Percentiles rank a stretch among this genome's conserved stretches.
Conservation (phyloP, 1,140 invertebrate genomes). For the Solen grandis region DNA sequence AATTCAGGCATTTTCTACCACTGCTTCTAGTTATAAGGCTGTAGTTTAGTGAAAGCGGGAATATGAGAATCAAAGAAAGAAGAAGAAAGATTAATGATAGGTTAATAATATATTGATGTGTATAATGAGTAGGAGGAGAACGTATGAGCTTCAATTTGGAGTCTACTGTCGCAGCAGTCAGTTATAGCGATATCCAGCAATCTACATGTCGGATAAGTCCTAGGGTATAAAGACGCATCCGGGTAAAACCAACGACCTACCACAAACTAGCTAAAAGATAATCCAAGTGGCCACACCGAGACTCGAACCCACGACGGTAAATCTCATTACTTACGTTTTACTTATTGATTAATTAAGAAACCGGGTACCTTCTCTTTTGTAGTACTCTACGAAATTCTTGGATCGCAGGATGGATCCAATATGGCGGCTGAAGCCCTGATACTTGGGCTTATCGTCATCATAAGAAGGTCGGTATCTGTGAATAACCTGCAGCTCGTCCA, state of each 20-base stretch:
- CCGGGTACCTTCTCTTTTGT: slow-evolving; percentile 44
- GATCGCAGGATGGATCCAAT: slow-evolving; percentile 43
- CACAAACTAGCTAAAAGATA: not conserved
- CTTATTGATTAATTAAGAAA: not conserved
- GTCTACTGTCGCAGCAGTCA: not conserved
- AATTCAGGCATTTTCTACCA: too few relatives aligned
- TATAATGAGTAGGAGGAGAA: too few relatives aligned
- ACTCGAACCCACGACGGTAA: not conserved
- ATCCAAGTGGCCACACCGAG: not conserved
- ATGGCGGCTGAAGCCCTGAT: slow-evolving; percentile 49
- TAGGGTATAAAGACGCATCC: not conserved
- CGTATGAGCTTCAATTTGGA: too few relatives aligned
- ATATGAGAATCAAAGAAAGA: too few relatives aligned
- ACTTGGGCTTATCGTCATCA: slow-evolving; percentile 22
- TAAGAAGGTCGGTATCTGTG: slow-evolving; percentile 38
- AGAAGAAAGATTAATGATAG: too few relatives aligned
- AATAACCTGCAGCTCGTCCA: slow-evolving; percentile 41
- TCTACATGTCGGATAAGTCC: not conserved
- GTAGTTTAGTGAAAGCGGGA: too few relatives aligned
- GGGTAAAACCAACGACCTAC: not conserved
- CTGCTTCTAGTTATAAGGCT: too few relatives aligned
- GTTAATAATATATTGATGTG: too few relatives aligned
- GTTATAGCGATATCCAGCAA: not conserved
- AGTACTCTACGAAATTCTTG: slow-evolving; percentile 48
- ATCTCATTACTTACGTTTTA: not conserved